Evolutionary conservation across 2,113 vertebrate species (phyloP).

Genomic region (Hyperopisus bebe): DNA sequence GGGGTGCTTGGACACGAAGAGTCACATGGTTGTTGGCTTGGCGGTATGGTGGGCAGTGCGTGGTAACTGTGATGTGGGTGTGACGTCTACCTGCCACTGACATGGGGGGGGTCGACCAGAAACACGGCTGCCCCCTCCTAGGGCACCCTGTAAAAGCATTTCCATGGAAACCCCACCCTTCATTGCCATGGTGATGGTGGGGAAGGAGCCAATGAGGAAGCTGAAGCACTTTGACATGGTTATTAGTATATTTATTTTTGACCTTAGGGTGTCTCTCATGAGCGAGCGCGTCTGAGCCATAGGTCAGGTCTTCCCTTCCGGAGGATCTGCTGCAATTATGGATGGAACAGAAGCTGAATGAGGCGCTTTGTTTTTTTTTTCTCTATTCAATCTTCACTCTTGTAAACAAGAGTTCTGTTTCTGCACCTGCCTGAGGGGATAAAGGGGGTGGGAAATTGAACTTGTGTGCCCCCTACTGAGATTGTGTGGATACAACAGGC

Average conservation of each 20-base stretch:
- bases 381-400: neutral
- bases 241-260: neutral
- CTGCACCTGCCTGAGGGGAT: neutral
- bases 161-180: slow-evolving; percentile 26
- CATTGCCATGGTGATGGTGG: slow-evolving; percentile 10
- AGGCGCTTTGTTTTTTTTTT: no score
- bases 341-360: neutral
- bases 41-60: neutral
- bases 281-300: neutral
- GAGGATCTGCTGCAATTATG: neutral
- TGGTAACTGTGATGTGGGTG: neutral
- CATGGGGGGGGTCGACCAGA: neutral
- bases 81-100: neutral
- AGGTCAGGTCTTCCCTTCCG: neutral
- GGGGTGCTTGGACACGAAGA: neutral
- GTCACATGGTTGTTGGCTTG: neutral
- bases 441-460: neutral
- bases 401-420: neutral
- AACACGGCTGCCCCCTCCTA: neutral
- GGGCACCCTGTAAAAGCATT: slow-evolving; percentile 4
- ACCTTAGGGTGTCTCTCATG: slow-evolving; percentile 3
- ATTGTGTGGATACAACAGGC: neutral
- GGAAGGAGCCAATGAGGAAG: neutral
- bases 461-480: neutral
- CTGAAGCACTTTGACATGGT: neutral